Percentiles rank a stretch among this genome's conserved stretches.
These are phyloP conservation scores for Rhynchophorus ferrugineus DNA, from an alignment of 1,140 invertebrate species.

Conservation along the genomic window DNA sequence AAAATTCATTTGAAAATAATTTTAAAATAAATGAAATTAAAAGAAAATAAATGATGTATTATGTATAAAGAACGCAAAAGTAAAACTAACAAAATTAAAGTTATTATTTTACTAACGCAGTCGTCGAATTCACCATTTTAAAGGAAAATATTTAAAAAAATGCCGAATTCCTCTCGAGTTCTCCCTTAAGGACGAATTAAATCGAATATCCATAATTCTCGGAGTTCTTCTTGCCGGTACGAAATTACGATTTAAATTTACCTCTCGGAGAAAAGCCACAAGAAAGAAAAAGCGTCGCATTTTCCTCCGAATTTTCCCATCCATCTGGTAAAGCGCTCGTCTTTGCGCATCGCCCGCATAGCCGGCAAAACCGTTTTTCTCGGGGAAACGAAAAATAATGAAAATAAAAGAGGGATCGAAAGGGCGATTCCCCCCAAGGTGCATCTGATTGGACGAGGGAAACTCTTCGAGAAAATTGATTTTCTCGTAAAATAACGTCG, in stretches of 20 bases:
- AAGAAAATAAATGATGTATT: too few species aligned
- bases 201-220: too few species aligned
- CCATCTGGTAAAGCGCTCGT: slow-evolving; percentile 11
- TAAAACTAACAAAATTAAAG: too few species aligned
- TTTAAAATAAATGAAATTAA: too few species aligned
- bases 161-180: too few species aligned
- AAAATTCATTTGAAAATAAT: too few species aligned
- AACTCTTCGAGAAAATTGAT: slow-evolving; percentile 27
- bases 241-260: neutral
- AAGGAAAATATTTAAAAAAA: too few species aligned
- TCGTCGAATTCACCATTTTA: too few species aligned
- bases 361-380: slow-evolving; percentile 11
- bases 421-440: slow-evolving; percentile 18
- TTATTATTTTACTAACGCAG: too few species aligned
- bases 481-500: slow-evolving; percentile 17
- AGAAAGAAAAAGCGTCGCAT: slow-evolving; percentile 1
- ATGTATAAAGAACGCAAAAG: too few species aligned
- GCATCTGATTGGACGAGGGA: slow-evolving; percentile 26
- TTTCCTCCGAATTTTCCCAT: slow-evolving; percentile 15
- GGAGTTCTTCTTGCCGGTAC: too few species aligned
- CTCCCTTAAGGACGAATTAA: too few species aligned
- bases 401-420: slow-evolving; percentile 23
- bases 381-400: slow-evolving; percentile 19
- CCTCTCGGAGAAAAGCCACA: neutral
- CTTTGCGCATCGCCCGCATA: slow-evolving; percentile 11